phyloP scores from a whole-genome alignment of 2,888 invertebrate genomes.

The Hedychridium roseum region DNA sequence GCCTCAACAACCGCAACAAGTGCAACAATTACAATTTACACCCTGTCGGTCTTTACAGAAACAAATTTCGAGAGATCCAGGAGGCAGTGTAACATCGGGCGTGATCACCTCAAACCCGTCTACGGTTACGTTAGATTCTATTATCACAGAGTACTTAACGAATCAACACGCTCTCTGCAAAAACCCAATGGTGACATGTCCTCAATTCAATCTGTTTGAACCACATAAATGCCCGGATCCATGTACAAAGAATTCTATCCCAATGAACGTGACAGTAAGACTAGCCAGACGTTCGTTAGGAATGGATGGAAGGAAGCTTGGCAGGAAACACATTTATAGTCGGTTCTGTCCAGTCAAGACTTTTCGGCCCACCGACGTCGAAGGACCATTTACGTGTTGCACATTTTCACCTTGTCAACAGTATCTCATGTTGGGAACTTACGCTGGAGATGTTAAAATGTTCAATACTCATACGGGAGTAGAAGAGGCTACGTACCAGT shows the following conservation, averaged over 20 bases:
- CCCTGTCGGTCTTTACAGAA: constrained; percentile 67
- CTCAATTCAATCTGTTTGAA: constrained; percentile 91
- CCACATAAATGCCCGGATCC: constrained; percentile 97
- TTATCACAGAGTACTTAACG: constrained; percentile 95
- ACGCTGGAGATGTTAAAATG: constrained; percentile 88
- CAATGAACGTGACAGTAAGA: constrained; percentile 75
- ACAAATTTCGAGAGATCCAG: constrained; percentile 62
- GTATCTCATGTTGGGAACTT: constrained; percentile 85
- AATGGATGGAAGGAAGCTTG: constrained; percentile 73
- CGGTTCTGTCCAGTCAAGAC: constrained; percentile 80
- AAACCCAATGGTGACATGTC: constrained; percentile 97
- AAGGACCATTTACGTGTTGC: constrained; percentile 80
- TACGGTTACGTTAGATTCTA: constrained; percentile 82
- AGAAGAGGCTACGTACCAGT: constrained; percentile 81
- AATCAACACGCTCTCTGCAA: constrained; percentile 98
- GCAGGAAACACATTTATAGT: constrained; percentile 85
- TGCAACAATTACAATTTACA: constrained; percentile 15
- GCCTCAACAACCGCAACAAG: too few relatives aligned
- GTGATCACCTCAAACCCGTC: constrained; percentile 53
- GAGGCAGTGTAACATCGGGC: constrained; percentile 51
- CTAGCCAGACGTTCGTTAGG: constrained; percentile 53
- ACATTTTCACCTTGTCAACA: constrained; percentile 72
- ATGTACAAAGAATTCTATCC: constrained; percentile 71
- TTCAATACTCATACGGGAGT: constrained; percentile 85
- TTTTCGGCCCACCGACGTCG: constrained; percentile 75